phyloP scores from a whole-genome alignment of 2,113 vertebrate genomes.

The Pseudopipra pipra region DNA sequence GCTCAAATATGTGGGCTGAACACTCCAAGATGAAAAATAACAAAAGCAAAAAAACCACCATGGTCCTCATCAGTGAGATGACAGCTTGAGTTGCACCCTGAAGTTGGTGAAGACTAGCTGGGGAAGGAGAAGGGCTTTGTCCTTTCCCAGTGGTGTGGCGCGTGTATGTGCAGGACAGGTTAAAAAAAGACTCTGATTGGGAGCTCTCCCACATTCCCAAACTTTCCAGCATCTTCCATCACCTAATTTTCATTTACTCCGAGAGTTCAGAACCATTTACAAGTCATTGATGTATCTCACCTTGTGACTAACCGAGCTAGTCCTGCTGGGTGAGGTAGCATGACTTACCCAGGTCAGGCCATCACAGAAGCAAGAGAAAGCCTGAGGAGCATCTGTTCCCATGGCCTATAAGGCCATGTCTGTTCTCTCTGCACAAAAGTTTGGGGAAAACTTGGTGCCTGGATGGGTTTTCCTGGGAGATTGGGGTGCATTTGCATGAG shows the following conservation, averaged over 20 bases:
- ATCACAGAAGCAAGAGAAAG: neutral
- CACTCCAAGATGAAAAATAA: neutral
- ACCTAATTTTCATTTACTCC: neutral
- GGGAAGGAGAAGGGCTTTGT: neutral
- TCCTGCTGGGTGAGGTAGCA: neutral
- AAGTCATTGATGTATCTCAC: neutral
- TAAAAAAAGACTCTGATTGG: neutral
- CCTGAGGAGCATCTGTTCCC: neutral
- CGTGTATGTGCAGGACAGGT: neutral
- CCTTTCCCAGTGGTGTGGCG: accelerated
- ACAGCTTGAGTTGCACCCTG: neutral
- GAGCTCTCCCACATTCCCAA: neutral
- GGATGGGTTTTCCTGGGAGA: neutral
- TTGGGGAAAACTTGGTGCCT: neutral
- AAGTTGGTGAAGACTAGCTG: neutral
- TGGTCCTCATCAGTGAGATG: neutral
- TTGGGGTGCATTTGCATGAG: neutral
- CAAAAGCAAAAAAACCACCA: neutral
- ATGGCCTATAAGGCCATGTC: neutral
- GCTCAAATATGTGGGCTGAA: slow-evolving; percentile 1
- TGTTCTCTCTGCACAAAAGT: neutral
- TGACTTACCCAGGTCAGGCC: neutral
- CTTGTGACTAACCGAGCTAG: neutral
- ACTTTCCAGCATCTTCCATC: neutral
- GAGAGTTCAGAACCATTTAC: neutral